Percentiles rank a stretch among this genome's conserved stretches.
Conservation (phyloP, 2,113 vertebrate genomes). For the Syrmaticus mikado region DNA sequence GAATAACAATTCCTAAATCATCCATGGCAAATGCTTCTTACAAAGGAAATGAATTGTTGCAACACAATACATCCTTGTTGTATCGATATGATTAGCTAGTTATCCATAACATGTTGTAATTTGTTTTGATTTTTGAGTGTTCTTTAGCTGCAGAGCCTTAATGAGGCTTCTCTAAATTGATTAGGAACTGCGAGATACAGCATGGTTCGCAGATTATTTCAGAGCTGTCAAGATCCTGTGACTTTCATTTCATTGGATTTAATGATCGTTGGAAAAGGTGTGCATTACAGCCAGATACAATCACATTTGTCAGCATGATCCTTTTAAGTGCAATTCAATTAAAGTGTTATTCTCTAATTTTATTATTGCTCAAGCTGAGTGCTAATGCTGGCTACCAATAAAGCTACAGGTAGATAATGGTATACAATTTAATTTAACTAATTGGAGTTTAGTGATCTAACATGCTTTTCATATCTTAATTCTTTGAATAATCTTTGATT, state of each 20-base stretch:
- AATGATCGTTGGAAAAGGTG: constrained; percentile 87
- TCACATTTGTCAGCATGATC: constrained; percentile 97
- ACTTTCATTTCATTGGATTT: constrained; percentile 96
- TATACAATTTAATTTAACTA: constrained; percentile 98
- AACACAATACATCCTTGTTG: constrained; percentile 76
- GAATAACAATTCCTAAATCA: constrained; percentile 80
- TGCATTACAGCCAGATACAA: constrained; percentile 92
- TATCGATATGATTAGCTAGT: constrained; percentile 83
- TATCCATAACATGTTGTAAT: constrained; percentile 82
- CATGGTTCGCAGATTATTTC: constrained; percentile 88
- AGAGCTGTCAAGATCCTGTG: constrained; percentile 86
- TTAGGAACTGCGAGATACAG: constrained; percentile 84
- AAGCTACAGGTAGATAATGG: constrained; percentile 89
- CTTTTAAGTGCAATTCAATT: constrained; percentile 99
- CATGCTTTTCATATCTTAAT: constrained; percentile 95
- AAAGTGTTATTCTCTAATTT: constrained; percentile 95
- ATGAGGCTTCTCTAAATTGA: constrained; percentile 90
- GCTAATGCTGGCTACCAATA: constrained; percentile 86
- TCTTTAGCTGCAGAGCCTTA: constrained; percentile 80
- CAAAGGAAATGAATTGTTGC: constrained; percentile 77
- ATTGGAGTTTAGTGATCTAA: constrained; percentile 94
- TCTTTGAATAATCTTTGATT: constrained; percentile 92
- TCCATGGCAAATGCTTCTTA: constrained; percentile 69
- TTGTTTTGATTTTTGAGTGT: constrained; percentile 88
- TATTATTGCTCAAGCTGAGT: constrained; percentile 87